Evolutionary conservation across 1,140 invertebrate genomes (phyloP).

Genomic region (Polypedilum pembai): DNA sequence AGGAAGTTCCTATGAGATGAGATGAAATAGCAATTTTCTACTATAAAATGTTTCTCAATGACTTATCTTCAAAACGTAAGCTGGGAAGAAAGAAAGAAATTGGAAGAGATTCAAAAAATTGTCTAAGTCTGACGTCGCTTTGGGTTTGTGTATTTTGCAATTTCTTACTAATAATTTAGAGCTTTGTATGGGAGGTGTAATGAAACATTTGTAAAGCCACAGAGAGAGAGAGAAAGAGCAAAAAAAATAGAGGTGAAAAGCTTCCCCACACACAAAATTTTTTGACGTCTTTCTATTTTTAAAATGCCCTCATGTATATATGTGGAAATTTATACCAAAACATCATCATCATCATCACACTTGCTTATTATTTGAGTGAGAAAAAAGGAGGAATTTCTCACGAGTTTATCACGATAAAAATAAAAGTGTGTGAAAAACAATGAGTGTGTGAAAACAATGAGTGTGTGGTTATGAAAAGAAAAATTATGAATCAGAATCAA

Average conservation of each 20-base stretch:
- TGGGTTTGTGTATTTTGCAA: constrained; percentile 15
- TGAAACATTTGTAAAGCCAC: constrained; percentile 6
- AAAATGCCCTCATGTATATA: background rate
- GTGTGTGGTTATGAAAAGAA: constrained; percentile 1
- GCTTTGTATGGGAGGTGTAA: constrained; percentile 27
- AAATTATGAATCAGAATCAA: constrained; percentile 3
- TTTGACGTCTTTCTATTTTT: background rate
- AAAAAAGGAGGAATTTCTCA: background rate
- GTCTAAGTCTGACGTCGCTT: background rate
- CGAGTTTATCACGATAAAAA: constrained; percentile 14
- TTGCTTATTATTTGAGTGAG: no score
- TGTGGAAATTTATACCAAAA: background rate
- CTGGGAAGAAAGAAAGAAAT: constrained; percentile 7
- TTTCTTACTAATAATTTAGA: constrained; percentile 11
- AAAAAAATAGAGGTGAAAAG: background rate
- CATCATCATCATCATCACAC: background rate
- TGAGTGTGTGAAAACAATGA: background rate
- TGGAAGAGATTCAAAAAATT: constrained; percentile 16
- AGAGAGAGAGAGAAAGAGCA: background rate
- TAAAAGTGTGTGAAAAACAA: background rate
- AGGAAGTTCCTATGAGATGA: background rate
- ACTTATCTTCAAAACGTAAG: background rate
- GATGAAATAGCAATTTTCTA: background rate
- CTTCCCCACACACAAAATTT: background rate
- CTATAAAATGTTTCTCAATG: constrained; percentile 3